Evolutionary conservation across 2,113 vertebrate genomes (phyloP).

Genomic region (Hymenochirus boettgeri): DNA sequence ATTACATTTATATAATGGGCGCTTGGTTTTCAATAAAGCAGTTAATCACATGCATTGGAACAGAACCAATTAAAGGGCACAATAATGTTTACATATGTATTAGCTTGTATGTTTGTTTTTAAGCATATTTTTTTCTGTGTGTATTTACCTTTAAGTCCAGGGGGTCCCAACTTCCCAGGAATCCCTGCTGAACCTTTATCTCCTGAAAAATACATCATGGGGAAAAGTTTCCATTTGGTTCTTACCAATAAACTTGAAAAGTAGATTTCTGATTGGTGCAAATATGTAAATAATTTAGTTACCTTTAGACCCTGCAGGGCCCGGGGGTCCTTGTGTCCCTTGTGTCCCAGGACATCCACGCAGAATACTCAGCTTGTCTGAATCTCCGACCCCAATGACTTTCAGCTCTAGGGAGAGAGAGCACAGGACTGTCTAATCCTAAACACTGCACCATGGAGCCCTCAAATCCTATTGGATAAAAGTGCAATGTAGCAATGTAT

Average conservation of each 20-base stretch:
- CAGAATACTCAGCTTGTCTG: conserved; percentile 39
- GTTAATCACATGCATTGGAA: too few relatives aligned
- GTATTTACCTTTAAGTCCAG: conserved; percentile 13
- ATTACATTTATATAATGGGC: not conserved
- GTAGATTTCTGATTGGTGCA: too few relatives aligned
- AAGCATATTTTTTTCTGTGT: not conserved
- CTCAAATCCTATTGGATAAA: too few relatives aligned
- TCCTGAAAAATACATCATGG: not conserved
- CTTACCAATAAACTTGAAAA: too few relatives aligned
- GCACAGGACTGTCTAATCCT: too few relatives aligned
- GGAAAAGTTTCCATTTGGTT: not conserved
- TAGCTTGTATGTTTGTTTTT: too few relatives aligned
- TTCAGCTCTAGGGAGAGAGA: conserved; percentile 33
- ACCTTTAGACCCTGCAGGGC: conserved; percentile 21
- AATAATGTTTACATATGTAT: too few relatives aligned
- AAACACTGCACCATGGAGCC: too few relatives aligned
- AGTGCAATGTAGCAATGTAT: too few relatives aligned
- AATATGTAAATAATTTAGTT: not conserved
- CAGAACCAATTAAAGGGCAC: too few relatives aligned
- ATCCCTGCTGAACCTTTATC: conserved; percentile 18
- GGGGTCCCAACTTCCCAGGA: conserved; percentile 26
- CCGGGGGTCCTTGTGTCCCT: conserved; percentile 32
- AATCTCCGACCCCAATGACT: conserved; percentile 25
- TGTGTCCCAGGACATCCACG: conserved; percentile 42
- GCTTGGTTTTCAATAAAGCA: too few relatives aligned